Conservation (phyloP, 2,888 invertebrate genomes). For the Pegoplata infirma region DNA sequence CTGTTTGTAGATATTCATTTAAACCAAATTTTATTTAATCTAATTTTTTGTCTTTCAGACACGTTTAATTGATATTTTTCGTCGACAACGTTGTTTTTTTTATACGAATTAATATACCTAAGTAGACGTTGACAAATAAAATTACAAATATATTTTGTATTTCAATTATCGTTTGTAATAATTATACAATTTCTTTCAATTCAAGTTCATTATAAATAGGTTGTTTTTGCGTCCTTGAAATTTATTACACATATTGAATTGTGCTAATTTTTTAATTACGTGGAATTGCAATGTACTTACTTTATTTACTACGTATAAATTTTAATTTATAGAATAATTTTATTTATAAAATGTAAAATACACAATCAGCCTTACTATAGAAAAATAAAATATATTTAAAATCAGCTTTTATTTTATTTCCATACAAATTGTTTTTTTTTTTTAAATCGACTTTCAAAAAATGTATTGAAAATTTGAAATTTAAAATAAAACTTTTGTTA, state of each 20-base stretch:
- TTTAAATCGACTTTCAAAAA: too few relatives aligned
- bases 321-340: neutral
- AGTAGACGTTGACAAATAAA: conserved; percentile 28
- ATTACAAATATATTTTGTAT: neutral
- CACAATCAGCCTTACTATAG: too few relatives aligned
- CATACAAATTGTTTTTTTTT: too few relatives aligned
- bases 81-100: neutral
- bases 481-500: too few relatives aligned
- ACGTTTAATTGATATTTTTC: too few relatives aligned
- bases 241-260: conserved; percentile 43
- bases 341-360: too few relatives aligned
- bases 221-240: conserved; percentile 30
- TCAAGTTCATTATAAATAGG: conserved; percentile 40
- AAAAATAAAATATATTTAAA: too few relatives aligned
- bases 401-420: too few relatives aligned
- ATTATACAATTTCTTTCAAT: conserved; percentile 39
- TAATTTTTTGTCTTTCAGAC: too few relatives aligned
- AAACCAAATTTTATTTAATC: too few relatives aligned
- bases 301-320: neutral
- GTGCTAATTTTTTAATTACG: conserved; percentile 44
- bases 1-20: too few relatives aligned
- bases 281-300: conserved; percentile 2
- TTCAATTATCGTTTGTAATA: conserved; percentile 10
- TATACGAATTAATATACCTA: neutral
- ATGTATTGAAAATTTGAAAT: too few relatives aligned